These are phyloP conservation scores for Phortica okadai DNA, from an alignment of 2,888 invertebrate genomes.

Conservation along the genomic window DNA sequence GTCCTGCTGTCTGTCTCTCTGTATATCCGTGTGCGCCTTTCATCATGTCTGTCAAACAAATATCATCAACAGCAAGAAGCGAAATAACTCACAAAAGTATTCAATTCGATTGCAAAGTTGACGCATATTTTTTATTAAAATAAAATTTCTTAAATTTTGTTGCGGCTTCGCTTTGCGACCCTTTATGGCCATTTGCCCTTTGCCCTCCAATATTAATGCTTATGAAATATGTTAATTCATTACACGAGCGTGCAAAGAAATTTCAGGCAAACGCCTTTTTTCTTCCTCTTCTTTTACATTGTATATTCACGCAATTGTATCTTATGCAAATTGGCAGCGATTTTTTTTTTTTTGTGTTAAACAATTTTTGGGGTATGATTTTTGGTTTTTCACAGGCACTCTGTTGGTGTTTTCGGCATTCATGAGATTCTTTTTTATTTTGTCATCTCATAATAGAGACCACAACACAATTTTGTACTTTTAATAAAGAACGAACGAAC, in stretches of 20 bases:
- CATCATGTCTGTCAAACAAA: background rate
- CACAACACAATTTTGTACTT: no score
- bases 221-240: slow-evolving; percentile 67
- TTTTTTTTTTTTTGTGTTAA: slow-evolving; percentile 60
- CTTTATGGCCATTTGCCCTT: background rate
- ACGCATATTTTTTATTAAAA: slow-evolving; percentile 10
- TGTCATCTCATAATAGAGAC: no score
- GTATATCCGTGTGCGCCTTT: background rate
- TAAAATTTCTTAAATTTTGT: background rate
- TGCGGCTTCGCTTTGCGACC: background rate
- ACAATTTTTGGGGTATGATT: background rate
- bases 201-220: background rate
- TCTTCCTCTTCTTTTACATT: background rate
- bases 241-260: slow-evolving; percentile 56
- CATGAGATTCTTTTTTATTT: no score
- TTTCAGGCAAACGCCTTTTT: background rate
- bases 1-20: background rate
- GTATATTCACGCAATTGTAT: slow-evolving; percentile 68
- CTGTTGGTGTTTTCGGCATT: background rate
- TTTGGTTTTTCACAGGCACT: background rate
- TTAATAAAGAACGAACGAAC: no score
- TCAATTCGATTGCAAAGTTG: background rate
- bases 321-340: slow-evolving; percentile 70
- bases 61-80: background rate
- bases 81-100: background rate